Evolutionary conservation across 2,113 vertebrate genomes (phyloP).

Genomic region (Salvelinus fontinalis): DNA sequence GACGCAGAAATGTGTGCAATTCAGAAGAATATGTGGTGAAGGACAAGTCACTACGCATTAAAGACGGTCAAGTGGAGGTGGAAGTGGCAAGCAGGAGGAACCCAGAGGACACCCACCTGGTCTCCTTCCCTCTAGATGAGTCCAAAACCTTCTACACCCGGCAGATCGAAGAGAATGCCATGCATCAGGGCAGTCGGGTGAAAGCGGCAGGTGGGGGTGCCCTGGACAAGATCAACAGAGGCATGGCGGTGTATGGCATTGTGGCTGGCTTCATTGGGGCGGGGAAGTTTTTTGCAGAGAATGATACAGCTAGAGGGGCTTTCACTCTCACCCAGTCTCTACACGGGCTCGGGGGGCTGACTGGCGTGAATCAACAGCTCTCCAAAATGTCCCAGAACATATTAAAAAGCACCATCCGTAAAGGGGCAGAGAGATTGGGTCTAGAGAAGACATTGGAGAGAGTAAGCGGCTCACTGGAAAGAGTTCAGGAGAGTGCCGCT

Average conservation of each 20-base stretch:
- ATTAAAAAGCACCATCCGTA: slow-evolving; percentile 2
- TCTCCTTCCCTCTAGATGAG: slow-evolving; percentile 22
- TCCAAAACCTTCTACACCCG: slow-evolving; percentile 11
- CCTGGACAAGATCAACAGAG: slow-evolving; percentile 19
- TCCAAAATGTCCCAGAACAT: slow-evolving; percentile 22
- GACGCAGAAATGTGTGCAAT: too few relatives aligned
- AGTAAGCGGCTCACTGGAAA: too few relatives aligned
- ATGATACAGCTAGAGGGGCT: slow-evolving; percentile 19
- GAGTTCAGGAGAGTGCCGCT: too few relatives aligned
- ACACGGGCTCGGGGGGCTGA: slow-evolving; percentile 24
- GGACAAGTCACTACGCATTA: slow-evolving; percentile 5
- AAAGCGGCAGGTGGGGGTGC: not conserved
- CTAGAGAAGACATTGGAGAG: slow-evolving; percentile 9
- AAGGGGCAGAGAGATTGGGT: slow-evolving; percentile 12
- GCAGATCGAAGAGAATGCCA: slow-evolving; percentile 24
- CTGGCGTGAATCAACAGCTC: slow-evolving; percentile 21
- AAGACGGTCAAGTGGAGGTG: slow-evolving; percentile 27
- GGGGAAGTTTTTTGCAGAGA: slow-evolving; percentile 33
- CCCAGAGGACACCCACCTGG: slow-evolving; percentile 24
- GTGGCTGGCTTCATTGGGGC: slow-evolving; percentile 30
- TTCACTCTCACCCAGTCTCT: slow-evolving; percentile 31
- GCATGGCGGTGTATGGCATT: slow-evolving; percentile 25
- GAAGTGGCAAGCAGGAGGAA: slow-evolving; percentile 18
- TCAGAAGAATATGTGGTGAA: slow-evolving; percentile 21
- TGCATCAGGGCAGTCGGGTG: not conserved